These are phyloP conservation scores for Cartodere bifasciata DNA, from an alignment of 2,888 invertebrate species.

Conservation along the genomic window DNA sequence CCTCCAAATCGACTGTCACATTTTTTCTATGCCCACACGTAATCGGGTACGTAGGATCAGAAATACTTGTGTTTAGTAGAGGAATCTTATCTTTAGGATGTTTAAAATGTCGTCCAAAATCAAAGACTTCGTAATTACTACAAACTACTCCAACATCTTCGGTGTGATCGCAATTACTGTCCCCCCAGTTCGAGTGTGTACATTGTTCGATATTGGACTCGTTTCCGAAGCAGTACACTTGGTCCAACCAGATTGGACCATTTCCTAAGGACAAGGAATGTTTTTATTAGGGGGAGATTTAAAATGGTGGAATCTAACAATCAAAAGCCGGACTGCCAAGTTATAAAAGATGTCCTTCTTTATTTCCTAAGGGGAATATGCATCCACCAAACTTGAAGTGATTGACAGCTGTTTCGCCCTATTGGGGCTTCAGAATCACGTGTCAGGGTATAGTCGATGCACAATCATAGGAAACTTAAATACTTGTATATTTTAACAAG, in stretches of 20 bases:
- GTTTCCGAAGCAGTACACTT: slow-evolving; percentile 54
- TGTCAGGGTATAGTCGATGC: too few relatives aligned
- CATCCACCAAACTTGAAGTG: too few relatives aligned
- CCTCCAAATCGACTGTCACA: slow-evolving; percentile 32
- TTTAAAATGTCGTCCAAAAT: slow-evolving; percentile 19
- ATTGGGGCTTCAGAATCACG: too few relatives aligned
- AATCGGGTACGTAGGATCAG: slow-evolving; percentile 13
- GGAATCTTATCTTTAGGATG: slow-evolving; percentile 4
- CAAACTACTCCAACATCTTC: slow-evolving; percentile 51
- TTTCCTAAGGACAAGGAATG: slow-evolving; percentile 33
- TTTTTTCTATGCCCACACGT: slow-evolving; percentile 42
- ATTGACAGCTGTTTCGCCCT: too few relatives aligned
- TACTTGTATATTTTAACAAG: too few relatives aligned
- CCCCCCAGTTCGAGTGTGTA: slow-evolving; percentile 53
- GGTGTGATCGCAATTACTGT: slow-evolving; percentile 56
- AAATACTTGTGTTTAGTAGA: not conserved
- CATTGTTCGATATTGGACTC: slow-evolving; percentile 51
- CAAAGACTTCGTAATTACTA: slow-evolving; percentile 27
- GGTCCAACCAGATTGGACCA: slow-evolving; percentile 61
- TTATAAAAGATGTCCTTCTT: too few relatives aligned
- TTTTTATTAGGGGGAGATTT: not conserved
- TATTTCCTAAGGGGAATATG: too few relatives aligned
- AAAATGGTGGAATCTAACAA: too few relatives aligned
- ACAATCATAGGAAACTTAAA: too few relatives aligned
- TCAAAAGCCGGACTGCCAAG: too few relatives aligned